phyloP scores from a whole-genome alignment of 2,888 invertebrate genomes.

The Lochmaea crataegi region DNA sequence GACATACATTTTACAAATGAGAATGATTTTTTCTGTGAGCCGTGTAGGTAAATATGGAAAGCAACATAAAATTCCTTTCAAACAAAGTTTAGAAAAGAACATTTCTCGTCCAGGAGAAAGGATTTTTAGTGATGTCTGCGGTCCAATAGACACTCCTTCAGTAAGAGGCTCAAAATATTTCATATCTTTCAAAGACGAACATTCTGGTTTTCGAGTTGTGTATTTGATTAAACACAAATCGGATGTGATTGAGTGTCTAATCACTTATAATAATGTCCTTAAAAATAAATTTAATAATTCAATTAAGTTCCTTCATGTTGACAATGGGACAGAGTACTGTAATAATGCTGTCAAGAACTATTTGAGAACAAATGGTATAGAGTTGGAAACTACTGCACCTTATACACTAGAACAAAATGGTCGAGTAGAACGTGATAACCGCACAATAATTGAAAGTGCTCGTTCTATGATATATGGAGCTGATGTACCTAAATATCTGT shows the following conservation, averaged over 20 bases:
- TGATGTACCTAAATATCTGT: constrained; percentile 11
- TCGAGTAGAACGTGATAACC: constrained; percentile 12
- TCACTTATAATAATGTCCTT: constrained; percentile 25
- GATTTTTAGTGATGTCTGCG: constrained; percentile 41
- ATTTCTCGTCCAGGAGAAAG: neutral
- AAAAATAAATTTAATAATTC: constrained; percentile 38
- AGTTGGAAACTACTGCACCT: constrained; percentile 5
- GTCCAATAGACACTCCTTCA: constrained; percentile 37
- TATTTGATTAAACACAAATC: constrained; percentile 41
- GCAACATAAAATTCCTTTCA: neutral
- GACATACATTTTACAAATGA: no score
- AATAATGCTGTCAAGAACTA: constrained; percentile 19
- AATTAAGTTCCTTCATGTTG: constrained; percentile 33
- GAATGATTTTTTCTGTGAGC: no score
- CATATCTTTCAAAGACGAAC: constrained; percentile 40
- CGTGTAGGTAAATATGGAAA: neutral
- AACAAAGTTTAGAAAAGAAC: neutral
- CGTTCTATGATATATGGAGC: constrained; percentile 18
- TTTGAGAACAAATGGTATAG: constrained; percentile 9
- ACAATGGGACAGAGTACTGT: constrained; percentile 29
- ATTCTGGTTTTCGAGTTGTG: constrained; percentile 29
- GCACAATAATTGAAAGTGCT: constrained; percentile 23
- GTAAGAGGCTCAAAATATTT: constrained; percentile 39
- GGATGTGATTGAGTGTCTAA: constrained; percentile 37
- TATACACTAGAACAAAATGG: constrained; percentile 30